Evolutionary conservation across 1,140 invertebrate species (phyloP), one percentile per base, ranked within the genome.

Genomic region (Drosophila carrolli): DNA sequence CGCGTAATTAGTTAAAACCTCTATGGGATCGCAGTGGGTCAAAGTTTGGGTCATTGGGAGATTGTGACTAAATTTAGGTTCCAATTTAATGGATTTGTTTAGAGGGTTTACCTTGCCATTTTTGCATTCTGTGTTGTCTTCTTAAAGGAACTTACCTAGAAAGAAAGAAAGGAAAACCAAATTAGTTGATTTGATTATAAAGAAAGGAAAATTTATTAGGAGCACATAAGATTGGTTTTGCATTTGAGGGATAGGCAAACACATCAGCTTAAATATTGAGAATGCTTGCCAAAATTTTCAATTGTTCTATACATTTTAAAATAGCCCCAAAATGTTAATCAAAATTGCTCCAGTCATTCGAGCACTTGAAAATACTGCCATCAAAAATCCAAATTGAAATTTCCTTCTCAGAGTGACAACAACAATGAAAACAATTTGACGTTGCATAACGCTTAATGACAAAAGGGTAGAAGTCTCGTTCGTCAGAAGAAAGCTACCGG

Each of bases 1-100:
- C 59, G 66, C 51, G 58, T 76, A 86, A 86, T 86, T 86, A 88
- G 79, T 60, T 58, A 4, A 66, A 61, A 57, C 63, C 48, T 71
- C 61, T 44, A 44, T 61, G 47, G 44, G 60, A 56, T 48, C 57
- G 14, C 43, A 60, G 32, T 78, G 65, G 75, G 79, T 83, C 79
- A 82, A 62, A 60, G 75, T 60, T 54, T 57, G 50, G 63, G 66
- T 70, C 50, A 68, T 43, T 63, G 59, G 37, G 59, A 70, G 77
- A 61, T 74, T 60, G 63, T 35, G 35, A 27, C 50, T 5, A 35
- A 14, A 71, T 70, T 41, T 70, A 41, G 54, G 66, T 57, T 57
- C 10, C 46, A 70, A 71, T 40, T 71, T 47, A 56, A 70, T 71
- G 37, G 51, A 47, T 32, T 55, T 50, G 35, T 56, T 48, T 58